phyloP scores from a whole-genome alignment of 2,113 vertebrate genomes.

The Amblyopsis rosae region DNA sequence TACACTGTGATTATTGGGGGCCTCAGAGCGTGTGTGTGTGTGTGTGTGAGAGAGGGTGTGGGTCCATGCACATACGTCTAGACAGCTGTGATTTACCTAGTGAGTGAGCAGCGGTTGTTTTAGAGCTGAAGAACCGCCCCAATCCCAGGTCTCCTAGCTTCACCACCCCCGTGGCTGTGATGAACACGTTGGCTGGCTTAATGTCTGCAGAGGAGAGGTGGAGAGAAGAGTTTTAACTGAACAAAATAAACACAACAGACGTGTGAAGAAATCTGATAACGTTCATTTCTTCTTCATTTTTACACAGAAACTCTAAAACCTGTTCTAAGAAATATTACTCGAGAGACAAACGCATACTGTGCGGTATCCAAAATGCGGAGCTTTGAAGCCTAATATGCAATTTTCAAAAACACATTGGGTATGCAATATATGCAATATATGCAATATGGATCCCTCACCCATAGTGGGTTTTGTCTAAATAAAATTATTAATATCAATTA shows the following conservation, averaged over 20 bases:
- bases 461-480: not conserved
- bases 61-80: constrained; percentile 1
- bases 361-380: too few species aligned
- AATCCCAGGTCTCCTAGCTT: constrained; percentile 96
- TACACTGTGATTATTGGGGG: constrained; percentile 52
- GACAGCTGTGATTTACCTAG: constrained; percentile 78
- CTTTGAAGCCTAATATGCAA: too few species aligned
- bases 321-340: too few species aligned
- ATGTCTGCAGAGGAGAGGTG: constrained; percentile 80
- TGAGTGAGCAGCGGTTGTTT: constrained; percentile 96
- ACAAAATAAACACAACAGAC: not conserved
- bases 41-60: constrained; percentile 9
- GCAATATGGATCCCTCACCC: not conserved
- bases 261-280: not conserved
- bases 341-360: too few species aligned
- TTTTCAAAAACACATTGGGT: not conserved
- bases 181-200: constrained; percentile 98
- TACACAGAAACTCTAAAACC: too few species aligned
- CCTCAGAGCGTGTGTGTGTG: constrained; percentile 7
- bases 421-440: not conserved
- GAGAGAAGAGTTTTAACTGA: constrained; percentile 8
- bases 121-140: constrained; percentile 97
- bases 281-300: too few species aligned
- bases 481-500: not conserved
- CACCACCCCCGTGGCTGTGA: constrained; percentile 96